A percentile compares a stretch with the other conserved stretches of the same genome.
These are phyloP conservation scores for Paedocypris sp. DNA, from an alignment of 2,113 vertebrate species.

Conservation along the genomic window DNA sequence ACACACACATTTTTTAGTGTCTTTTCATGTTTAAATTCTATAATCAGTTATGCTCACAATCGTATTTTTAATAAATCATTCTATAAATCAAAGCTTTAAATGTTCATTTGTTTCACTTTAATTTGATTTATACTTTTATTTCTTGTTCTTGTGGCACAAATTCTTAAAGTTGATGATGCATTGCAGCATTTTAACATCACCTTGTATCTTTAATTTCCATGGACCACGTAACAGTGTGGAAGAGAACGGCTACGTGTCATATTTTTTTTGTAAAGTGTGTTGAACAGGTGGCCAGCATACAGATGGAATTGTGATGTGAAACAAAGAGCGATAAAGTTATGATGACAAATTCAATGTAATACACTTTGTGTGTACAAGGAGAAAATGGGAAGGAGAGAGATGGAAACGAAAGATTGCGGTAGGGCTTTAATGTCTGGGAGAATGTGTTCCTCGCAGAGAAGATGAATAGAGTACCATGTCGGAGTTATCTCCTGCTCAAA, in stretches of 20 bases:
- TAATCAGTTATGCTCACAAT: no score
- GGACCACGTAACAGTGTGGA: background rate
- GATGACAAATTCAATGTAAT: background rate
- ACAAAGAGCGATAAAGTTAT: background rate
- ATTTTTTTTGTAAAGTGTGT: background rate
- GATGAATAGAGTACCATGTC: conserved; percentile 27
- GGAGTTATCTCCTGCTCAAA: conserved; percentile 30
- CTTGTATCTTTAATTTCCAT: background rate
- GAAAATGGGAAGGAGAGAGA: background rate
- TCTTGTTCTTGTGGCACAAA: no score
- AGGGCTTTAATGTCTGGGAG: conserved; percentile 21
- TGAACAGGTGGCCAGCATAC: background rate
- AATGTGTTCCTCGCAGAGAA: conserved; percentile 9
- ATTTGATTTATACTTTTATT: no score
- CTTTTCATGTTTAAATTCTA: no score
- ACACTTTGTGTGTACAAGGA: background rate
- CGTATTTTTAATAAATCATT: no score
- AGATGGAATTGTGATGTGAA: conserved; percentile 1
- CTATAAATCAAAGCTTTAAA: no score
- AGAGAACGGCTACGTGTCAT: no score
- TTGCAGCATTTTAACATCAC: background rate
- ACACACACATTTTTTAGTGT: no score
- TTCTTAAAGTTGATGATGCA: background rate
- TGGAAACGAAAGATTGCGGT: background rate
- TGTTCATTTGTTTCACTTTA: no score